Evolutionary conservation across 2,888 invertebrate genomes (phyloP).

Genomic region (Amaurobius ferox): DNA sequence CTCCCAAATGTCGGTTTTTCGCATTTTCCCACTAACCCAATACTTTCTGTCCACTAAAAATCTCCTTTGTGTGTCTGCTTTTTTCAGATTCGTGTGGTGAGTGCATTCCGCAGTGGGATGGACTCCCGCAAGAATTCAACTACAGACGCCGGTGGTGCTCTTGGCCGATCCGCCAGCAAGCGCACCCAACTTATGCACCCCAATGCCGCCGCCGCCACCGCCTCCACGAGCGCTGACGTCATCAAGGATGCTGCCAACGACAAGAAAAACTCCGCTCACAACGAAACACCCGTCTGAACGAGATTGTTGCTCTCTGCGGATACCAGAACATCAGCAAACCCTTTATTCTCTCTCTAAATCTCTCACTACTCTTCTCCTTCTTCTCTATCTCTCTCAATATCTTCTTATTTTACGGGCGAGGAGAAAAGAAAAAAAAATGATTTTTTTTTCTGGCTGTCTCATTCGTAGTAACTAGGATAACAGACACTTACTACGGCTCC

Average conservation of each 20-base stretch:
- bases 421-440: constrained; percentile 16
- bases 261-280: constrained; percentile 71
- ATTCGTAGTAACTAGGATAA: constrained; percentile 62
- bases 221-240: constrained; percentile 68
- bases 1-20: too few species aligned
- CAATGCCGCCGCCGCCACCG: constrained; percentile 59
- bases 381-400: constrained; percentile 46
- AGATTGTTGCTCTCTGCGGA: not conserved
- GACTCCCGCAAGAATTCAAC: constrained; percentile 95
- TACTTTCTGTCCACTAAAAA: not conserved
- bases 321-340: not conserved
- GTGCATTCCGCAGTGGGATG: constrained; percentile 99
- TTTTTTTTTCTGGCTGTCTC: constrained; percentile 58
- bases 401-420: constrained; percentile 37
- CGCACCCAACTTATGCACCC: constrained; percentile 45
- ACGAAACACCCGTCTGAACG: constrained; percentile 70
- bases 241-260: constrained; percentile 68
- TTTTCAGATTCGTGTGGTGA: constrained; percentile 98
- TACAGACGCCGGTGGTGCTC: constrained; percentile 57
- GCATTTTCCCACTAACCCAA: too few species aligned
- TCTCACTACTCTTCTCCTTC: constrained; percentile 18
- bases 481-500: constrained; percentile 33
- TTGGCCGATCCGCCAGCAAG: constrained; percentile 63
- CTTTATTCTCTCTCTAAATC: constrained; percentile 22
- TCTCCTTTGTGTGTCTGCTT: constrained; percentile 8